Evolutionary conservation across 2,113 vertebrate genomes (phyloP).

Genomic region (Tor tambroides): DNA sequence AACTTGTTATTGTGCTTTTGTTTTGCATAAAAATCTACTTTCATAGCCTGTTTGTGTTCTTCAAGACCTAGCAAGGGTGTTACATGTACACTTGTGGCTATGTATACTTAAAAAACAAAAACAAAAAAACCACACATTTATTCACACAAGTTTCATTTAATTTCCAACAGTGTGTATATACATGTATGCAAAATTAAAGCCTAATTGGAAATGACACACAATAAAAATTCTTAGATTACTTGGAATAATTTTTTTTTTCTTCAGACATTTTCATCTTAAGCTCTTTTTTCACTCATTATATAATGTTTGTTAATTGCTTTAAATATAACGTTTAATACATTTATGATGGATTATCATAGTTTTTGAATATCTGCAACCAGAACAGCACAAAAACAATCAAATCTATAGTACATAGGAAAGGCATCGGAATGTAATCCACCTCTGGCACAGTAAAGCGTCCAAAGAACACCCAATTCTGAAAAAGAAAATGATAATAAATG

Average conservation of each 20-base stretch:
- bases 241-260: no score
- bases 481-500: background rate
- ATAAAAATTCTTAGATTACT: background rate
- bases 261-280: background rate
- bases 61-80: background rate
- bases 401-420: background rate
- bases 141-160: background rate
- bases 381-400: background rate
- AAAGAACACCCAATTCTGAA: background rate
- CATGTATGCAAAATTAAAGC: background rate
- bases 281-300: background rate
- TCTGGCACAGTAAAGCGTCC: background rate
- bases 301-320: background rate
- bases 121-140: background rate
- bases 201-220: background rate
- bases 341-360: background rate
- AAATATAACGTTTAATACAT: background rate
- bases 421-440: no score
- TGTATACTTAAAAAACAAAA: background rate
- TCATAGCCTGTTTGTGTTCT: background rate
- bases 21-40: conserved; percentile 19
- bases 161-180: background rate
- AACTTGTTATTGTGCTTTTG: background rate
- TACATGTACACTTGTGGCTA: background rate
- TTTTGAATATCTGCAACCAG: background rate